These are phyloP conservation scores for Hetaerina titia DNA, from an alignment of 2,888 invertebrate genomes.

Conservation along the genomic window DNA sequence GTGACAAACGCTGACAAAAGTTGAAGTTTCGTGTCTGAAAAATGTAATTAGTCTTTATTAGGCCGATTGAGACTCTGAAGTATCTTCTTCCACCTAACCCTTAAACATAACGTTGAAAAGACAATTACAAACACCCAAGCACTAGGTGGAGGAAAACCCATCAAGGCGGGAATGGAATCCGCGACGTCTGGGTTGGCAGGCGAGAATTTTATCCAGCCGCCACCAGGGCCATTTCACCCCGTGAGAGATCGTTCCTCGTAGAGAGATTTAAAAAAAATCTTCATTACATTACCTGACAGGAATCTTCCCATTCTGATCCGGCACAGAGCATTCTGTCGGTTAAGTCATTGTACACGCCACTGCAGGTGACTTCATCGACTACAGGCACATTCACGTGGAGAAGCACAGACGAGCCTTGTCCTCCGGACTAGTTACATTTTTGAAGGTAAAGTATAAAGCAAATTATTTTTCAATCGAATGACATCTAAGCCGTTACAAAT, in stretches of 20 bases:
- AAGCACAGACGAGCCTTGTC: background rate
- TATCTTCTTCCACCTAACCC: background rate
- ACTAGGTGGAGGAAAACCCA: too few species aligned
- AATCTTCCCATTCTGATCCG: background rate
- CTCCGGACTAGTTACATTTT: slow-evolving; percentile 16
- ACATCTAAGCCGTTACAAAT: background rate
- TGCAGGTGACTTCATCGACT: background rate
- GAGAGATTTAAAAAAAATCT: background rate
- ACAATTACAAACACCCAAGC: too few species aligned
- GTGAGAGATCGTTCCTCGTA: background rate
- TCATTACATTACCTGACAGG: slow-evolving; percentile 27
- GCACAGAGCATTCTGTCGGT: slow-evolving; percentile 54
- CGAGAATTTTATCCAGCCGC: background rate
- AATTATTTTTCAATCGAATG: background rate
- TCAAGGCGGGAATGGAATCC: too few species aligned
- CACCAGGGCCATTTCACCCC: background rate
- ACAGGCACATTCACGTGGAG: slow-evolving; percentile 33
- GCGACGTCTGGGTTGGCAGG: too few species aligned
- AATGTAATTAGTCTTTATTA: background rate
- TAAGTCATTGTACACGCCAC: background rate
- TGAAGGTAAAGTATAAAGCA: background rate
- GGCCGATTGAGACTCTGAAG: background rate
- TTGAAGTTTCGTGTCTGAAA: background rate
- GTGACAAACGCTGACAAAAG: background rate
- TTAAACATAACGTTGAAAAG: background rate